Percentiles rank a stretch among this genome's conserved stretches.
These are phyloP conservation scores for Hydropsyche betteni DNA, from an alignment of 2,888 invertebrate species.

Conservation along the genomic window DNA sequence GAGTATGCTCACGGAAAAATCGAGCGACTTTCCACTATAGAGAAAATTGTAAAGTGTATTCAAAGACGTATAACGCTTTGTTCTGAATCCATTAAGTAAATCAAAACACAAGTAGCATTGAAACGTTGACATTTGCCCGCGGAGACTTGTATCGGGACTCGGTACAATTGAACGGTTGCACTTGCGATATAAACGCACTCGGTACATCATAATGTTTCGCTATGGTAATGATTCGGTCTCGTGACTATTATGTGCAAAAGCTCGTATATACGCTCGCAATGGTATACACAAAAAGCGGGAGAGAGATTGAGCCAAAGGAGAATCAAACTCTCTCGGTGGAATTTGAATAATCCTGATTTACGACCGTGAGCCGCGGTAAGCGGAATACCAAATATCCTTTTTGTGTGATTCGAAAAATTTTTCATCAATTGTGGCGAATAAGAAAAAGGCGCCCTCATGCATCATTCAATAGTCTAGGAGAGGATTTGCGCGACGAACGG, in stretches of 20 bases:
- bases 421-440: constrained; percentile 40
- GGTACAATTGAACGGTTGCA: constrained; percentile 40
- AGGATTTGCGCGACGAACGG: constrained; percentile 20
- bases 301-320: constrained; percentile 25
- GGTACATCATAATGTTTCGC: background rate
- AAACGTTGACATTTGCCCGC: constrained; percentile 37
- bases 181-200: constrained; percentile 1
- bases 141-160: constrained; percentile 35
- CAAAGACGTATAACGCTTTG: background rate
- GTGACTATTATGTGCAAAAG: background rate
- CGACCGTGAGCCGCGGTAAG: constrained; percentile 37
- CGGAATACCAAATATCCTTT: constrained; percentile 43
- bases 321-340: constrained; percentile 39
- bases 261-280: background rate
- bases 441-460: constrained; percentile 35
- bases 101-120: constrained; percentile 43
- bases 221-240: constrained; percentile 38
- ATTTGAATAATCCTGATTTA: constrained; percentile 50
- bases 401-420: constrained; percentile 42
- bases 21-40: background rate
- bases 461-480: constrained; percentile 35
- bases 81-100: constrained; percentile 44
- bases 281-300: constrained; percentile 21
- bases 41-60: background rate
- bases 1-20: background rate